phyloP scores from a whole-genome alignment of 2,797 vertebrate genomes.

The Clangula hyemalis region DNA sequence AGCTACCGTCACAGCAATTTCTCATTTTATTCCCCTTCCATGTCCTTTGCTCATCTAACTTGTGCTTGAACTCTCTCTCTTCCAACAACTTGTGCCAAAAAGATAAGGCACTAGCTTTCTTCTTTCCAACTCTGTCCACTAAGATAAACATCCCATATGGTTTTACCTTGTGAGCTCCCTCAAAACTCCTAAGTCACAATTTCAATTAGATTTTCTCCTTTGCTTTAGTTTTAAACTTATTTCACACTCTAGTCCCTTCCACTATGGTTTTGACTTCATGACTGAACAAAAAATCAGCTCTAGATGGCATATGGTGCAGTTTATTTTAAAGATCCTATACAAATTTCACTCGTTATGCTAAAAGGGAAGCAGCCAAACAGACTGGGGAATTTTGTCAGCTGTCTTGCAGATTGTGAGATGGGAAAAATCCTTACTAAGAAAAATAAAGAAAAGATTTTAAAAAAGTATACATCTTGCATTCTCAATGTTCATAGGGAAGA shows the following conservation, averaged over 20 bases:
- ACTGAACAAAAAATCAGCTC: neutral
- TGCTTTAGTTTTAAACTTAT: neutral
- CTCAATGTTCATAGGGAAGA: neutral
- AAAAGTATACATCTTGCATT: neutral
- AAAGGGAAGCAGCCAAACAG: neutral
- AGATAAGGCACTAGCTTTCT: neutral
- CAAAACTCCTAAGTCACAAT: neutral
- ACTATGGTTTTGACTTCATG: neutral
- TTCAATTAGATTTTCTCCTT: neutral
- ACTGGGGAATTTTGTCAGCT: neutral
- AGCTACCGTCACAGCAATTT: neutral
- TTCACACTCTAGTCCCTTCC: neutral
- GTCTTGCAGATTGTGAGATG: neutral
- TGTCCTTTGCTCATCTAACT: neutral
- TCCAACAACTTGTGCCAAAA: neutral
- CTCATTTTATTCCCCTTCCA: neutral
- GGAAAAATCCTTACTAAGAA: neutral
- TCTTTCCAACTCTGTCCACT: neutral
- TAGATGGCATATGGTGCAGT: neutral
- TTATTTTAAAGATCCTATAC: neutral
- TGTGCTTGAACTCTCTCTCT: neutral
- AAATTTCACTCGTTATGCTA: neutral
- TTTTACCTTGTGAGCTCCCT: neutral
- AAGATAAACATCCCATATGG: neutral
- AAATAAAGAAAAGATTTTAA: neutral